A percentile compares a stretch with the other conserved stretches of the same genome.
Conservation (phyloP, 2,888 invertebrate genomes). For the Anthoptus insignis region DNA sequence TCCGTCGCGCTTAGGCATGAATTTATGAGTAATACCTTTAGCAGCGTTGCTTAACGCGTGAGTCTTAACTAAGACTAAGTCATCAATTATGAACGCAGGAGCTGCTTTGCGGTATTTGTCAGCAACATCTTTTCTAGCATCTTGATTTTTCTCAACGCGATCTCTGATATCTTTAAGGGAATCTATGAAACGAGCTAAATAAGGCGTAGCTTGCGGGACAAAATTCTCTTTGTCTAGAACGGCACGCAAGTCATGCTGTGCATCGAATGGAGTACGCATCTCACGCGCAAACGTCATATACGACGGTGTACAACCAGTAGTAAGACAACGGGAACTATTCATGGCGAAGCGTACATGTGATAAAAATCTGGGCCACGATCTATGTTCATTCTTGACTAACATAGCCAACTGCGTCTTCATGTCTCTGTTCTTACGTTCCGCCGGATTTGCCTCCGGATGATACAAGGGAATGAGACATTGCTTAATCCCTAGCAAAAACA, state of each 20-base stretch:
- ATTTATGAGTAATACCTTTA: slow-evolving; percentile 35
- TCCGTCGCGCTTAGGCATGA: slow-evolving; percentile 36
- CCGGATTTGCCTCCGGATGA: slow-evolving; percentile 47
- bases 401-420: background rate
- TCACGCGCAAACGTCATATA: background rate
- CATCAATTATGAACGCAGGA: background rate
- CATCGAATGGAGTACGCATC: slow-evolving; percentile 30
- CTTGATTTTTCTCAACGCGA: slow-evolving; percentile 23
- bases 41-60: slow-evolving; percentile 29
- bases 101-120: background rate
- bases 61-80: slow-evolving; percentile 14
- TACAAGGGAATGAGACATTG: slow-evolving; percentile 54
- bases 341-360: slow-evolving; percentile 6
- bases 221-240: slow-evolving; percentile 55
- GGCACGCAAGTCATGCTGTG: slow-evolving; percentile 50
- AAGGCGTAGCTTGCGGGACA: slow-evolving; percentile 50
- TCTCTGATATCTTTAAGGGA: slow-evolving; percentile 1
- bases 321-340: slow-evolving; percentile 2
- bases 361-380: background rate
- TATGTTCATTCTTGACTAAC: background rate
- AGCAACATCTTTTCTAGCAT: background rate
- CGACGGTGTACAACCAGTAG: background rate
- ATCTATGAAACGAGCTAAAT: too few relatives aligned
- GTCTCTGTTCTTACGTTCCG: background rate
- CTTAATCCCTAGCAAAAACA: slow-evolving; percentile 42